Evolutionary conservation across 2,888 invertebrate genomes (phyloP), one percentile per base, ranked within the genome.

Genomic region (Oxystoma pomonae): DNA sequence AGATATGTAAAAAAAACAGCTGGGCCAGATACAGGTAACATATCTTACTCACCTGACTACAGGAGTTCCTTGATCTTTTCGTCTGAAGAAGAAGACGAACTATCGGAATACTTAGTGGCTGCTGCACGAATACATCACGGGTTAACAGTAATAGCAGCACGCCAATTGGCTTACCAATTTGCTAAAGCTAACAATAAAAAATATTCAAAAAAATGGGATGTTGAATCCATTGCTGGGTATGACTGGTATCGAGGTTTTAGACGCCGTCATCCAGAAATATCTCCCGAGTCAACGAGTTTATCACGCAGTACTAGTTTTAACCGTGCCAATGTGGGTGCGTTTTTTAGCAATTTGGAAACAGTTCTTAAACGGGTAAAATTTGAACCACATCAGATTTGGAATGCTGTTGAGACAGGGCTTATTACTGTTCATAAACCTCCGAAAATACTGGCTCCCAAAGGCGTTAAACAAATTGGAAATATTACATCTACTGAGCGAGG

Each of bases 401-500:
- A 79, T 63, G 53, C 74, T 21, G 77, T 78, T 68, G 77, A 79
- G 69, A 77, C 74, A 55, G 76, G 73, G 1, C 60, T 76, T 12
- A 76, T 75, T 18, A 80, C 77, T 0, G 77, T 79, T 0, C 75
- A n/a, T n/a, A n/a, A n/a, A n/a, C n/a, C n/a, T n/a, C n/a, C n/a
- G n/a, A n/a, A n/a, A n/a, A n/a, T n/a, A n/a, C n/a, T n/a, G n/a
- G n/a, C n/a, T n/a, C n/a, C n/a, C n/a, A n/a, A n/a, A n/a, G n/a
- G n/a, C n/a, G n/a, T n/a, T n/a, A n/a, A n/a, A n/a, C n/a, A n/a
- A n/a, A n/a, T n/a, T n/a, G n/a, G n/a, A n/a, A n/a, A n/a, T n/a
- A n/a, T n/a, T n/a, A n/a, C n/a, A n/a, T n/a, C n/a, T n/a, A n/a
- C n/a, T n/a, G n/a, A n/a, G n/a, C n/a, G n/a, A n/a, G n/a, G n/a